Evolutionary conservation across 1,140 invertebrate genomes (phyloP).

Genomic region (Macrotrachela quadricornifera): DNA sequence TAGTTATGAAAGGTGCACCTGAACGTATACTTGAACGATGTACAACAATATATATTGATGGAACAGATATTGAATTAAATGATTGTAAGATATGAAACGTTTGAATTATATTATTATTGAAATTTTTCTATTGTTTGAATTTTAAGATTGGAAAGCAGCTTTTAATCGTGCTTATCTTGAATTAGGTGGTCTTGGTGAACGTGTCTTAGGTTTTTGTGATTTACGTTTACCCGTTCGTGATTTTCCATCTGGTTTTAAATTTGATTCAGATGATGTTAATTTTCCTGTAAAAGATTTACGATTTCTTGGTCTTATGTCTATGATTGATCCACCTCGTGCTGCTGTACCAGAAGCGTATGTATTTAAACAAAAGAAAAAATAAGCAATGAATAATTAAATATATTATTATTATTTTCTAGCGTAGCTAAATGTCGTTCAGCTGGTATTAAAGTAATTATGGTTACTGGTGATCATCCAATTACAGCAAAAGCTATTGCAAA

Average conservation of each 20-base stretch:
- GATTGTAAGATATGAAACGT: conserved; percentile 98
- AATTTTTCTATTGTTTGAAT: no score
- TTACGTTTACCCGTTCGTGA: conserved; percentile 64
- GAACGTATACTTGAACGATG: conserved; percentile 90
- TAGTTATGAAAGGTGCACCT: conserved; percentile 99
- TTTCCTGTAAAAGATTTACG: conserved; percentile 77
- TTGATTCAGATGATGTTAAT: conserved; percentile 66
- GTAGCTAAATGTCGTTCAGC: conserved; percentile 10
- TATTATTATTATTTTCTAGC: no score
- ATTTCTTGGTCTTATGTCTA: conserved; percentile 93
- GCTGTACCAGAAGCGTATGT: conserved; percentile 36
- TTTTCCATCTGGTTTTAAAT: conserved; percentile 62
- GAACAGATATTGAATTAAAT: conserved; percentile 76
- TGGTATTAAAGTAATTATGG: conserved; percentile 36
- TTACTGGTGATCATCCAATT: conserved; percentile 79
- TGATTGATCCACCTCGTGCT: conserved; percentile 79
- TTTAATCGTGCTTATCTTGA: conserved; percentile 97
- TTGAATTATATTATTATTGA: no score
- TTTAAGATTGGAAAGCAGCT: conserved; percentile 67
- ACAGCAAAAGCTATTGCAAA: conserved; percentile 99
- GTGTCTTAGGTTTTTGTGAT: conserved; percentile 82
- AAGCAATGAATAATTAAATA: no score
- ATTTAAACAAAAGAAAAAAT: conserved; percentile 38
- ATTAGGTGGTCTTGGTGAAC: conserved; percentile 85
- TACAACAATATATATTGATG: conserved; percentile 80